A percentile compares a stretch with the other conserved stretches of the same genome.
phyloP scores from a whole-genome alignment of 2,113 vertebrate species.

The Anolis sagrei region DNA sequence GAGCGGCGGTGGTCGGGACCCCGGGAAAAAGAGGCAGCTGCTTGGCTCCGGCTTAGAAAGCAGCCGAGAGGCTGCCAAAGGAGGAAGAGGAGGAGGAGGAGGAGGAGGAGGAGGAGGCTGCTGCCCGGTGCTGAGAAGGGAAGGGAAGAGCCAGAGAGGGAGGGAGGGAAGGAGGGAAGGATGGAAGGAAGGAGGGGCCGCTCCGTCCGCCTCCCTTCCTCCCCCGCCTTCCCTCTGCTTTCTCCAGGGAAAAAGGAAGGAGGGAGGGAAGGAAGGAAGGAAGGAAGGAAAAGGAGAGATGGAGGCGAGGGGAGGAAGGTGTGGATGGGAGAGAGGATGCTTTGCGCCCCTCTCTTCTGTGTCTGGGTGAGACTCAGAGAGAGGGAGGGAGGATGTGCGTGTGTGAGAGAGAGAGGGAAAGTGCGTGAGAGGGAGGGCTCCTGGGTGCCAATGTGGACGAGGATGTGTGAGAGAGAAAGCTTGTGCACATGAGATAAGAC shows the following conservation, averaged over 20 bases:
- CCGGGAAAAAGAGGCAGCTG: not conserved
- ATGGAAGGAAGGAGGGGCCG: not conserved
- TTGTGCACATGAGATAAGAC: too few species aligned
- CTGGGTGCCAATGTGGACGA: too few species aligned
- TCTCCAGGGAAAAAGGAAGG: conserved; percentile 1
- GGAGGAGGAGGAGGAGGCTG: not conserved
- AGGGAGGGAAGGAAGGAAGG: not conserved
- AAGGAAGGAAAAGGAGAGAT: conserved; percentile 15
- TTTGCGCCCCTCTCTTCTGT: too few species aligned
- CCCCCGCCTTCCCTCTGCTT: not conserved
- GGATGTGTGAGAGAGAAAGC: too few species aligned
- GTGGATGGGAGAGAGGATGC: not conserved
- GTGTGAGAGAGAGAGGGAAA: not conserved
- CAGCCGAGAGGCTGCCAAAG: too few species aligned
- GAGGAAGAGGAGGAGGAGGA: not conserved
- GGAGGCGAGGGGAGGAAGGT: not conserved
- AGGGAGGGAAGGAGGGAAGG: not conserved
- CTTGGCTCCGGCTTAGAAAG: too few species aligned
- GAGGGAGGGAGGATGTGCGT: not conserved
- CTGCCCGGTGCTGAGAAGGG: conserved; percentile 5
- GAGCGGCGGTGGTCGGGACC: not conserved
- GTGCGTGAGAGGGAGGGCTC: too few species aligned
- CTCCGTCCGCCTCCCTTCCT: conserved; percentile 8
- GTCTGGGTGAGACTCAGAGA: not conserved
- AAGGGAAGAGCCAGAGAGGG: not conserved